phyloP scores from a whole-genome alignment of 1,140 invertebrate genomes.

The Pollicipes pollicipes region DNA sequence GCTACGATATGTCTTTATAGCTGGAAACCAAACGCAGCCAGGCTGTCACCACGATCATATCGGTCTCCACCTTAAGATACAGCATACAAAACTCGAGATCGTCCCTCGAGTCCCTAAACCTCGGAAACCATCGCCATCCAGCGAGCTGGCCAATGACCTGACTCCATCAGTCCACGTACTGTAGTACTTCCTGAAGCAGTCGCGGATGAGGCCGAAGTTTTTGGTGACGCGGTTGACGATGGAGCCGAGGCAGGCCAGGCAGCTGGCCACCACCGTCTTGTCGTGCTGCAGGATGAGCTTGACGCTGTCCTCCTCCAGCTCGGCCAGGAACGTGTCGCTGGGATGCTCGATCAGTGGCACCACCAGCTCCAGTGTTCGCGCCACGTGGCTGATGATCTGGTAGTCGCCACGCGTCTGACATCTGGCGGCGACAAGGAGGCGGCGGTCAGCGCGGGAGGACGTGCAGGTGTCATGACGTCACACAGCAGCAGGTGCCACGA shows the following conservation, averaged over 20 bases:
- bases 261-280: constrained; percentile 67
- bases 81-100: too few species aligned
- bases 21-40: too few species aligned
- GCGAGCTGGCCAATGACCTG: too few species aligned
- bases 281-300: constrained; percentile 81
- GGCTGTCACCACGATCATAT: too few species aligned
- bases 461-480: too few species aligned
- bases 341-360: constrained; percentile 97
- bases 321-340: constrained; percentile 82
- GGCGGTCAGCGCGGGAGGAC: too few species aligned
- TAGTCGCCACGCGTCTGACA: constrained; percentile 55
- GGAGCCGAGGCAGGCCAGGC: constrained; percentile 82
- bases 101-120: too few species aligned
- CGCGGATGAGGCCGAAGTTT: constrained; percentile 84
- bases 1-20: too few species aligned
- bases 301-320: constrained; percentile 89
- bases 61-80: too few species aligned
- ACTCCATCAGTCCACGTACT: too few species aligned
- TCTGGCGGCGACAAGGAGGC: constrained; percentile 10
- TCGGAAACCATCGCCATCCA: too few species aligned
- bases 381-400: constrained; percentile 64
- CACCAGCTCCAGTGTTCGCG: constrained; percentile 78
- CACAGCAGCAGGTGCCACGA: too few species aligned
- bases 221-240: constrained; percentile 91
- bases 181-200: constrained; percentile 52